Base-by-base conservation (phyloP, 2,888 invertebrate species). In the Pristionchus japonicus region DNA sequence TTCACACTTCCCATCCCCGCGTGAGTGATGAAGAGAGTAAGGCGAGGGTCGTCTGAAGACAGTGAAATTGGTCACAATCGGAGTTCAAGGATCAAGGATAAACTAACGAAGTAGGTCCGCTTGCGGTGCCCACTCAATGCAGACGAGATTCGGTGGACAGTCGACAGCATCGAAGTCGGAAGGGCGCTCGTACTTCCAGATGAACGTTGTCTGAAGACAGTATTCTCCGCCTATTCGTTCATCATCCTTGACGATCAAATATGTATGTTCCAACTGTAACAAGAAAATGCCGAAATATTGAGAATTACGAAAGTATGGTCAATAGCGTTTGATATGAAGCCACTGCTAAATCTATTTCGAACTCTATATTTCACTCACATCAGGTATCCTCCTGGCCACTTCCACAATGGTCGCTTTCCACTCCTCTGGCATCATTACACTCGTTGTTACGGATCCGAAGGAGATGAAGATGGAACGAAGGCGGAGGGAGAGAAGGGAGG, bases 1-100 rank as follows among this genome's bases (percentile, higher is more conserved):
- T 86, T 70, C 0, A 70, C 70, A 34, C 70, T 70, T 11, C 86
- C 86, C 86, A 86, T 86, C 3, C 86, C 86, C 1, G 86, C 47
- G 70, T 86, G 86, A 0, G 86, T 86, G 34, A 86, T 52, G 86
- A 86, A 86, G 34, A 86, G 70, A 52, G 27, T 31, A 4, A 86
- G 70, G n/a, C 86, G 86, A 7, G 86, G 27, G 23, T 86, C 70
- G 34, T 47, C 86, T 86, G 31, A 34, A 86, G n/a, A n/a, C n/a
- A n/a, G n/a, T n/a, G n/a, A n/a, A n/a, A n/a, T n/a, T n/a, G n/a
- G n/a, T n/a, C n/a, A 57, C 31, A 40, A 2, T 52, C 34, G 37
- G n/a, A 37, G 40, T 27, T 57, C 52, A 61, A 37, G 61, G 84
- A 57, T 84, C 84, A 84, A 57, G 3, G 27, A 70, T 37, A 3